These are phyloP conservation scores for Cryptocheilus praepositus DNA, from an alignment of 2,888 invertebrate genomes.

Conservation along the genomic window DNA sequence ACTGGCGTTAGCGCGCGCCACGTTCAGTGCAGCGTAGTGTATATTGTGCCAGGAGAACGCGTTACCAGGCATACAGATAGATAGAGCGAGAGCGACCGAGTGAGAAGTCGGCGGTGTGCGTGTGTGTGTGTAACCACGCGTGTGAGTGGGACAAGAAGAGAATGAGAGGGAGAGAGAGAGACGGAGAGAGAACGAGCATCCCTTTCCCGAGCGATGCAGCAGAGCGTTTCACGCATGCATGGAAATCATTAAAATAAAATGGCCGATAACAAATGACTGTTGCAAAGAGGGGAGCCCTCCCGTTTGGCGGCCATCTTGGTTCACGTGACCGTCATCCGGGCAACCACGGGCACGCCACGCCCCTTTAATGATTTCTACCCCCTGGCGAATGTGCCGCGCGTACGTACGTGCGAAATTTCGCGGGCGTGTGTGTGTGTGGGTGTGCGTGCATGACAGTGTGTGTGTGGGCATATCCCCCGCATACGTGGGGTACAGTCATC, in stretches of 20 bases:
- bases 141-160: constrained; percentile 19
- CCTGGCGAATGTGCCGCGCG: constrained; percentile 64
- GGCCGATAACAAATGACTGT: constrained; percentile 75
- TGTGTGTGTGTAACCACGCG: background rate
- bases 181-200: constrained; percentile 52
- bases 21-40: constrained; percentile 33
- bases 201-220: constrained; percentile 65
- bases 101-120: constrained; percentile 29
- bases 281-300: constrained; percentile 68
- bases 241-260: constrained; percentile 76
- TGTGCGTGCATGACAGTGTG: constrained; percentile 29
- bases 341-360: constrained; percentile 74
- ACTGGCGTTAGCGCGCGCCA: constrained; percentile 48
- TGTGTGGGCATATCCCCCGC: constrained; percentile 39
- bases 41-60: constrained; percentile 46
- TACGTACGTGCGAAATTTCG: constrained; percentile 67
- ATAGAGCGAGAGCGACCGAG: constrained; percentile 25
- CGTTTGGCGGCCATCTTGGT: constrained; percentile 72
- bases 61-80: constrained; percentile 39
- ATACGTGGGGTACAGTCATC: constrained; percentile 70
- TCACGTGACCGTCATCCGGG: constrained; percentile 75
- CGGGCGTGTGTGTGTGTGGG: constrained; percentile 53
- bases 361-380: constrained; percentile 75
- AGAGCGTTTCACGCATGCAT: constrained; percentile 74
- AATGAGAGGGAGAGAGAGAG: constrained; percentile 23